Percentiles rank a stretch among this genome's conserved stretches.
phyloP scores from a whole-genome alignment of 1,140 invertebrate species.

The Caerostris darwini region DNA sequence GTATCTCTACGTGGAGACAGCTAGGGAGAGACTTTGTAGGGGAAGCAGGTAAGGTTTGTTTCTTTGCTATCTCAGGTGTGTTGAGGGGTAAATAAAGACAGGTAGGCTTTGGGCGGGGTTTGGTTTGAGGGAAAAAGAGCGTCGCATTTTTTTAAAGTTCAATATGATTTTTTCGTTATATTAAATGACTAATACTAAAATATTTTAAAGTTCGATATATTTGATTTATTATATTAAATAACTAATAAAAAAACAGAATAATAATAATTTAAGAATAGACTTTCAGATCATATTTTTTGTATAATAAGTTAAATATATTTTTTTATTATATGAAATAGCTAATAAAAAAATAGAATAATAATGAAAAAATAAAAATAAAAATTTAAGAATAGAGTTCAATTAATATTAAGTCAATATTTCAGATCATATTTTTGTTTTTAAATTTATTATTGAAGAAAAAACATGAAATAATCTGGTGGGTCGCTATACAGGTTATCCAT shows the following conservation, averaged over 20 bases:
- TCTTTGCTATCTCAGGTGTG: neutral
- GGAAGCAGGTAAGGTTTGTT: conserved; percentile 52
- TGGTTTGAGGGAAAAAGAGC: neutral
- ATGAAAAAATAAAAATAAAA: too few species aligned
- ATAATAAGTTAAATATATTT: too few species aligned
- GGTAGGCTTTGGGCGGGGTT: neutral
- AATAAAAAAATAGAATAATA: too few species aligned
- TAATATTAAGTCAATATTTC: too few species aligned
- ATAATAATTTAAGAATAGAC: neutral
- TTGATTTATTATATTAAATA: too few species aligned
- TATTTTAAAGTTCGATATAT: too few species aligned
- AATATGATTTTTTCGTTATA: neutral
- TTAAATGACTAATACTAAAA: neutral
- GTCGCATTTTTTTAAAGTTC: neutral
- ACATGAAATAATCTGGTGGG: too few species aligned
- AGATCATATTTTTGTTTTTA: neutral
- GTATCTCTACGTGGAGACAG: conserved; percentile 72
- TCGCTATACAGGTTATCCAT: too few species aligned
- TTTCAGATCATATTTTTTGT: neutral
- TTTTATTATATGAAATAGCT: too few species aligned
- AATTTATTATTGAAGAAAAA: too few species aligned
- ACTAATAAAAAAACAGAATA: neutral
- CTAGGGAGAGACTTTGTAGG: conserved; percentile 68
- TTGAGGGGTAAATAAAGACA: neutral
- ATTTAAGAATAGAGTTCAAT: neutral